Conservation (phyloP, 2,797 vertebrate species). For the Thaleichthys pacificus region DNA sequence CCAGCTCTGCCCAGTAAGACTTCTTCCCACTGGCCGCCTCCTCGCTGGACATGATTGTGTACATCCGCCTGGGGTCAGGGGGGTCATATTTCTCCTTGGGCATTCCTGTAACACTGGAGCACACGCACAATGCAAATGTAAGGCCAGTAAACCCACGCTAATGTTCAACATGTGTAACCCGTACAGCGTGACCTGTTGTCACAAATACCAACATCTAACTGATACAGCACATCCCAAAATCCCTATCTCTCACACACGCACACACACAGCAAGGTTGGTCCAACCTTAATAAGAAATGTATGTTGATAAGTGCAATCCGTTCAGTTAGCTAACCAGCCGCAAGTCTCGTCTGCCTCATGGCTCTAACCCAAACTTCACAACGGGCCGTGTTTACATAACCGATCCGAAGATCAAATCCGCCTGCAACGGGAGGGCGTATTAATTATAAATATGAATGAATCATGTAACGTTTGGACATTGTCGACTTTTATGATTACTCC, state of each 20-base stretch:
- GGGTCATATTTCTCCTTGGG: constrained; percentile 25
- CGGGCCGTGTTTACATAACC: no score
- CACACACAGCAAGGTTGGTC: neutral
- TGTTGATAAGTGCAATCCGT: no score
- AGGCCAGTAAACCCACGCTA: neutral
- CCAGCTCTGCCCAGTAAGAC: constrained; percentile 81
- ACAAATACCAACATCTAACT: no score
- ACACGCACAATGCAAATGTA: neutral
- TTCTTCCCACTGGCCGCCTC: constrained; percentile 82
- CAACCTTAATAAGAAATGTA: neutral
- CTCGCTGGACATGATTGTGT: constrained; percentile 84
- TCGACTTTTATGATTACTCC: neutral
- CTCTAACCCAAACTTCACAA: no score
- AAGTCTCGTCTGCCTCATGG: neutral
- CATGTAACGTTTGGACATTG: no score
- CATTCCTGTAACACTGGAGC: constrained; percentile 4
- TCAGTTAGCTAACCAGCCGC: no score
- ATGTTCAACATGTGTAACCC: neutral
- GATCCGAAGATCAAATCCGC: no score
- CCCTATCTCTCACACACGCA: neutral
- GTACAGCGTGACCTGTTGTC: no score
- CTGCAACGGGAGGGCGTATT: no score
- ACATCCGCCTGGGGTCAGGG: constrained; percentile 83
- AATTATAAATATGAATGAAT: no score
- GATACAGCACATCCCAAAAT: no score